Evolutionary conservation across 2,888 invertebrate genomes (phyloP).

Genomic region (Spodoptera picta): DNA sequence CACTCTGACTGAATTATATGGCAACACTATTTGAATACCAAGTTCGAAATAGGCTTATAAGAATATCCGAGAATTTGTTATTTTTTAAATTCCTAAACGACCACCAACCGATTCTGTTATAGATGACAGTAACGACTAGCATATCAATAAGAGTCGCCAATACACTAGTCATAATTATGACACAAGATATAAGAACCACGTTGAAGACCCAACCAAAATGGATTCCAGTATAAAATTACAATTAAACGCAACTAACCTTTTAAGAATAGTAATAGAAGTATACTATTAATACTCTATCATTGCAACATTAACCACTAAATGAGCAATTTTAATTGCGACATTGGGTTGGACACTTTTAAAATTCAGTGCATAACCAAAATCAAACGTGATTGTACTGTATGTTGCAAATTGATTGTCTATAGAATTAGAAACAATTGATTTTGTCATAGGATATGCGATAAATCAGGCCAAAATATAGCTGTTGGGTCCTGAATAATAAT

Average conservation of each 20-base stretch:
- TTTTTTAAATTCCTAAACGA: conserved; percentile 45
- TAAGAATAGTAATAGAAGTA: conserved; percentile 16
- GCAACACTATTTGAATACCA: conserved; percentile 42
- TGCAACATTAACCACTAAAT: conserved; percentile 42
- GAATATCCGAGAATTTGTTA: conserved; percentile 27
- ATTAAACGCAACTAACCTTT: conserved; percentile 33
- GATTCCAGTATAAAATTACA: conserved; percentile 32
- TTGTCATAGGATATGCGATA: conserved; percentile 35
- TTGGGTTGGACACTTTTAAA: conserved; percentile 38
- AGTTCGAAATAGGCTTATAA: conserved; percentile 26
- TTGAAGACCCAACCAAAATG: conserved; percentile 7
- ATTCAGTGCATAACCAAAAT: conserved; percentile 47
- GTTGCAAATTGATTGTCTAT: conserved; percentile 40
- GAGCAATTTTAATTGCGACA: conserved; percentile 41
- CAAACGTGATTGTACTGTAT: conserved; percentile 49
- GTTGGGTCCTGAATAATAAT: conserved; percentile 48
- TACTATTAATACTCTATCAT: conserved; percentile 43
- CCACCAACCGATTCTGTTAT: conserved; percentile 44
- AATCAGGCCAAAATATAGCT: conserved; percentile 45
- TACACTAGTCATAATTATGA: conserved; percentile 16
- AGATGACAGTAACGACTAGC: conserved; percentile 28
- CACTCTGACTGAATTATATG: conserved; percentile 32
- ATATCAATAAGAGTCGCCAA: conserved; percentile 41
- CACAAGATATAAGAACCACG: conserved; percentile 24
- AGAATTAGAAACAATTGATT: conserved; percentile 45